These are phyloP conservation scores for Betta splendens DNA, from an alignment of 2,797 vertebrate genomes.

Conservation along the genomic window DNA sequence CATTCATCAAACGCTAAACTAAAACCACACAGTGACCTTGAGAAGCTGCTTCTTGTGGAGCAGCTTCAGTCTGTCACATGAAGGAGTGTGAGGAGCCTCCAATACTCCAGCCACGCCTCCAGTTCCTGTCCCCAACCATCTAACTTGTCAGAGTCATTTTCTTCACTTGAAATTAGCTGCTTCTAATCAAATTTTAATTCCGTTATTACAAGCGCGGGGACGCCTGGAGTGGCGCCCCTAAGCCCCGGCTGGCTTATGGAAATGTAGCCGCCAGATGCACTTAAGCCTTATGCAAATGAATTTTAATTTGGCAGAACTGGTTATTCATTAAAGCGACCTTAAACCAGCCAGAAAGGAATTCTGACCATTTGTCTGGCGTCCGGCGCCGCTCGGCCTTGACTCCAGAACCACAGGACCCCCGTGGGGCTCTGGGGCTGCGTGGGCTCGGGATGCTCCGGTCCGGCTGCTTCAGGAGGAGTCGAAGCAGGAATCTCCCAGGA, in stretches of 20 bases:
- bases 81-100: conserved; percentile 44
- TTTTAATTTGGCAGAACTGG: conserved; percentile 67
- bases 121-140: conserved; percentile 39
- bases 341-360: conserved; percentile 15
- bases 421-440: too few species aligned
- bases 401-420: conserved; percentile 4
- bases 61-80: conserved; percentile 41
- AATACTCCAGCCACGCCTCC: conserved; percentile 36
- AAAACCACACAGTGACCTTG: conserved; percentile 30
- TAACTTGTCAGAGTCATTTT: conserved; percentile 64
- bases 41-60: conserved; percentile 22
- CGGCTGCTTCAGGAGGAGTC: conserved; percentile 23
- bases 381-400: too few species aligned
- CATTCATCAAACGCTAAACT: conserved; percentile 31
- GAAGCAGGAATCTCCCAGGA: conserved; percentile 36
- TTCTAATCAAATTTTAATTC: conserved; percentile 75
- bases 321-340: conserved; percentile 55
- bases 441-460: too few species aligned
- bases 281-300: conserved; percentile 60
- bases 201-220: conserved; percentile 69
- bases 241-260: conserved; percentile 62
- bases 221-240: conserved; percentile 64
- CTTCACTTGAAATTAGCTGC: conserved; percentile 68
- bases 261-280: conserved; percentile 62
- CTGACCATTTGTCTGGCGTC: conserved; percentile 29